These are phyloP conservation scores for Sebastes umbrosus DNA, from an alignment of 2,797 vertebrate genomes.

Conservation along the genomic window DNA sequence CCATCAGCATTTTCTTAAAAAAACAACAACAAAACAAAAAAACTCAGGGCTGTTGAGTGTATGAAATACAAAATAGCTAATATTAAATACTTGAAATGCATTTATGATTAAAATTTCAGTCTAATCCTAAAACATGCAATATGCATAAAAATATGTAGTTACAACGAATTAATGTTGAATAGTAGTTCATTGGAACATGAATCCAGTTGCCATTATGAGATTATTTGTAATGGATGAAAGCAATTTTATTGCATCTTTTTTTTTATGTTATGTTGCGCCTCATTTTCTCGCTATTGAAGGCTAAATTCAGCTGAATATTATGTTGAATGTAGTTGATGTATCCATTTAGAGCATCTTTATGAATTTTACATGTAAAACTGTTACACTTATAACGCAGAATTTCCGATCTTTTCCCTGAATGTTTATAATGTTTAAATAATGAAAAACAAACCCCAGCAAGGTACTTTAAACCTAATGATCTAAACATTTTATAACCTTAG, in stretches of 20 bases:
- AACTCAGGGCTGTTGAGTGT: constrained; percentile 46
- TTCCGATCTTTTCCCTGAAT: neutral
- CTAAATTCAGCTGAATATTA: neutral
- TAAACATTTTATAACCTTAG: neutral
- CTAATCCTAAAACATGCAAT: neutral
- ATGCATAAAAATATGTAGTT: neutral
- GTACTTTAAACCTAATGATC: constrained; percentile 5
- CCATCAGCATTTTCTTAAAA: neutral
- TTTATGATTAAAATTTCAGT: constrained; percentile 11
- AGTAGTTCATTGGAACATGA: neutral
- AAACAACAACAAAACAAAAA: neutral
- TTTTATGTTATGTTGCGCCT: neutral
- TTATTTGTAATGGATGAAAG: constrained; percentile 36
- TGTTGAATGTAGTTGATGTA: constrained; percentile 6
- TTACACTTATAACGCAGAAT: neutral
- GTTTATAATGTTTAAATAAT: neutral
- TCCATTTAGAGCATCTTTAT: neutral
- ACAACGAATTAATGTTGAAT: neutral
- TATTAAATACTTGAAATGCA: constrained; percentile 20
- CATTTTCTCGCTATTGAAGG: neutral
- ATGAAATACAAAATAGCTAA: constrained; percentile 7
- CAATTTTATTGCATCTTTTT: neutral
- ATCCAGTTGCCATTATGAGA: constrained; percentile 47
- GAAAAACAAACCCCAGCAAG: neutral
- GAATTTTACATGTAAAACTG: constrained; percentile 3